These are phyloP conservation scores for Cassiopea andromeda DNA, from an alignment of 30 jellyfish, hydroid and myxozoan species.

Conservation along the genomic window DNA sequence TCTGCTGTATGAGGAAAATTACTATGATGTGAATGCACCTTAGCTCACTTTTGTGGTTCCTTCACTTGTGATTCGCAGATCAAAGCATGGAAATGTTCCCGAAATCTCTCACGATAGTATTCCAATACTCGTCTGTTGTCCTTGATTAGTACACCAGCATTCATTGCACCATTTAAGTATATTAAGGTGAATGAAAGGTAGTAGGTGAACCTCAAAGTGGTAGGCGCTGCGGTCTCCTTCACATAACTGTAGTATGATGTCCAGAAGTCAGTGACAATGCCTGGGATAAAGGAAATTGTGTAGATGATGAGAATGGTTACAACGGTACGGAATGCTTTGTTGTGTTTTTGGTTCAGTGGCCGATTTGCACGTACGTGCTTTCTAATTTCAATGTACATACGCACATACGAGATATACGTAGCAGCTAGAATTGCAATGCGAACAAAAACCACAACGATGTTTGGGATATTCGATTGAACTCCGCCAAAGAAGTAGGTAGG, in stretches of 20 bases:
- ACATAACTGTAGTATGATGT: constrained; percentile 42
- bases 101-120: not conserved
- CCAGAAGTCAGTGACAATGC: constrained; percentile 24
- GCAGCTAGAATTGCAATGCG: constrained; percentile 12
- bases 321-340: constrained; percentile 14
- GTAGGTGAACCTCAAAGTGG: constrained; percentile 15
- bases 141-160: constrained; percentile 5
- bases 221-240: constrained; percentile 39
- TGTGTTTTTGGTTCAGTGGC: not conserved
- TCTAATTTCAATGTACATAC: constrained; percentile 19
- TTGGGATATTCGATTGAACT: constrained; percentile 18
- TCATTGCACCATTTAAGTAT: constrained; percentile 6
- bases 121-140: not conserved
- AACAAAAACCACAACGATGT: constrained; percentile 14
- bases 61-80: no score
- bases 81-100: no score
- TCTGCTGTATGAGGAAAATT: no score
- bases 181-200: constrained; percentile 7
- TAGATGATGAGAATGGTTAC: constrained; percentile 11
- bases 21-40: no score
- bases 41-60: no score
- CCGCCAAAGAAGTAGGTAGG: constrained; percentile 53
- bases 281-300: constrained; percentile 20
- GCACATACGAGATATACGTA: constrained; percentile 13
- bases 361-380: not conserved